A percentile compares a stretch with the other conserved stretches of the same genome.
Evolutionary conservation across 2,888 invertebrate genomes (phyloP).

Genomic region (Pimpla rufipes): DNA sequence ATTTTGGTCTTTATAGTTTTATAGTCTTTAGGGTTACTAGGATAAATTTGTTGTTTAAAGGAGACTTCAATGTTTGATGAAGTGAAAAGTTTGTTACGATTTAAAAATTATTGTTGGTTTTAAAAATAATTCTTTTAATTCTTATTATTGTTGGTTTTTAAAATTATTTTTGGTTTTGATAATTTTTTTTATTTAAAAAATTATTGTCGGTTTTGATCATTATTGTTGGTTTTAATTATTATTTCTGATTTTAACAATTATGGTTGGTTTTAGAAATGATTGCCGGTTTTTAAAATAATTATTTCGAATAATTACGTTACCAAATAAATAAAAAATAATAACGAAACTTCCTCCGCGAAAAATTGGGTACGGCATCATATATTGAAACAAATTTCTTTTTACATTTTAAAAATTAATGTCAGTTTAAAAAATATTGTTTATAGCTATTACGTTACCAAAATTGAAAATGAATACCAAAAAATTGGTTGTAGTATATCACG

Average conservation of each 20-base stretch:
- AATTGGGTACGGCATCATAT: no score
- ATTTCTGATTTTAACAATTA: background rate
- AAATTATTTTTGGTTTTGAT: no score
- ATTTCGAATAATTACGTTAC: no score
- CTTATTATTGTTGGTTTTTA: no score
- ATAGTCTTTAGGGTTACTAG: slow-evolving; percentile 7
- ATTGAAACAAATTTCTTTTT: background rate
- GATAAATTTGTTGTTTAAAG: slow-evolving; percentile 18
- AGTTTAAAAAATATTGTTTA: no score
- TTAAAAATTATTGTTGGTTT: no score
- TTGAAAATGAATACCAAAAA: slow-evolving; percentile 1
- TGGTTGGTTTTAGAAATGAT: background rate
- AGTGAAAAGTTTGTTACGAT: no score
- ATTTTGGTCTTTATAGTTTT: slow-evolving; percentile 20
- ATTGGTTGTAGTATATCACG: slow-evolving; percentile 34
- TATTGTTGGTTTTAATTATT: background rate
- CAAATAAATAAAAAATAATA: no score
- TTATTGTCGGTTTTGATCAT: background rate
- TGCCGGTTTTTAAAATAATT: no score
- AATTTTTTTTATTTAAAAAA: background rate
- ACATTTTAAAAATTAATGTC: background rate
- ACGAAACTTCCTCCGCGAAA: no score
- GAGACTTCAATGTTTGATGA: no score
- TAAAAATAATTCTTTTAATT: no score
- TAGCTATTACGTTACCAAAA: background rate